Base-by-base conservation (phyloP, 2,888 invertebrate genomes). In the Boloria euphrosyne region DNA sequence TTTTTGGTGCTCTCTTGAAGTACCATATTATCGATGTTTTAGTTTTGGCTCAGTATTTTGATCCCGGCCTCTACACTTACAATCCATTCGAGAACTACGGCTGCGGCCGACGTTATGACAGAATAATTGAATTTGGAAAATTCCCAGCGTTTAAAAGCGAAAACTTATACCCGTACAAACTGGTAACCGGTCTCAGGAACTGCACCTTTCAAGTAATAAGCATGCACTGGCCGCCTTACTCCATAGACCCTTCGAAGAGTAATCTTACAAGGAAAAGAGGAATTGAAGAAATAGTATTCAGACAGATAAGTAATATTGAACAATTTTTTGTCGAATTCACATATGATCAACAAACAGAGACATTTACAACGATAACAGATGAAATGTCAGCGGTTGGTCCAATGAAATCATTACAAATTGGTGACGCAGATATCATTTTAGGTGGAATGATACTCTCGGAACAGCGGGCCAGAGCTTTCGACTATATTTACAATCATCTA, bases 61-160 rank as follows among this genome's bases (percentile, higher is more conserved):
- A 80, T 2, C 72, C 75, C 4, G 69, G 82, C 1, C 54, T 87
- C 13, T 87, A 80, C 65, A 78, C 83, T 0, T 88, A 86, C 68
- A 82, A 88, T 69, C 83, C 87, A 0, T 87, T 78, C 50, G 80
- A 83, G 58, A 82, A 87, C 52, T 81, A 78, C 55, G 80, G 79
- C 0, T 89, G 89, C 62, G 89, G 89, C 13, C 80, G 77, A 62
- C 78, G 79, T 46, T 87, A 81, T 63, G 72, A 74, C 2, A 69
- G 73, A 22, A 68, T 88, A 13, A 79, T 81, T 22, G 66, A 74
- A 27, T 73, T 76, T 4, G 89, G 88, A 5, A 71, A 76, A 59
- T 88, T 88, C 67, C 68, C 68, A 17, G 38, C 16, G 0, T 14
- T 66, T 0, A 57, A 78, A 51, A 38, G 61, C 4, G 49, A 66